Evolutionary conservation across 2,797 vertebrate species (phyloP).

Genomic region (Microctenopoma stevenorrisi): DNA sequence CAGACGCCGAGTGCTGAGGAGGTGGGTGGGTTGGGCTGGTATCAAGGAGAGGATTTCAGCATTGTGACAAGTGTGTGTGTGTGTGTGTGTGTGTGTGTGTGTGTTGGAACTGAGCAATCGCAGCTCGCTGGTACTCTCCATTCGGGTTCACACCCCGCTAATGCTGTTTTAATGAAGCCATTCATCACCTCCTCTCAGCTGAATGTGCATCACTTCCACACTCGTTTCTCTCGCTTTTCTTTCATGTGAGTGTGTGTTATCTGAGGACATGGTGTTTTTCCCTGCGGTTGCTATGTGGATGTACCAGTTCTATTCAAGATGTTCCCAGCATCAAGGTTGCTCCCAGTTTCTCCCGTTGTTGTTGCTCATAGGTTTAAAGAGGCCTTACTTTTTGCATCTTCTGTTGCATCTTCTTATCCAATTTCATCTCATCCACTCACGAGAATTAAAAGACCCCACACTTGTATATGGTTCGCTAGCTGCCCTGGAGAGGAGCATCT

Average conservation of each 20-base stretch:
- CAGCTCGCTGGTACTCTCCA: conserved; percentile 50
- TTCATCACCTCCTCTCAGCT: conserved; percentile 81
- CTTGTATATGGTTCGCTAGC: not conserved
- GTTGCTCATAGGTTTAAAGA: conserved; percentile 32
- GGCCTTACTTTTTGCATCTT: conserved; percentile 33
- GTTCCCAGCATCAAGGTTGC: conserved; percentile 58
- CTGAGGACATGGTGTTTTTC: conserved; percentile 69
- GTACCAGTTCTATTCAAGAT: conserved; percentile 67
- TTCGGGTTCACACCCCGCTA: conserved; percentile 79
- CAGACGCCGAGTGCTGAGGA: not conserved
- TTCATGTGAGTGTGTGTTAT: conserved; percentile 43
- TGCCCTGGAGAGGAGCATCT: conserved; percentile 25
- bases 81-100: conserved; percentile 29
- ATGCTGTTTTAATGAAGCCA: conserved; percentile 88
- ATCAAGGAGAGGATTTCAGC: conserved; percentile 45
- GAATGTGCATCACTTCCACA: conserved; percentile 62
- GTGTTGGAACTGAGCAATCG: conserved; percentile 48
- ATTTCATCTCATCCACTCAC: conserved; percentile 7
- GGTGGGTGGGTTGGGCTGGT: conserved; percentile 10
- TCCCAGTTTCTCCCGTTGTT: conserved; percentile 37
- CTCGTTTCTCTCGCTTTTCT: conserved; percentile 40
- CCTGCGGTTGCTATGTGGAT: conserved; percentile 66
- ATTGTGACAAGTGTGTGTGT: conserved; percentile 36
- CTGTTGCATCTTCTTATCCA: conserved; percentile 47
- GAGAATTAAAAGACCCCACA: conserved; percentile 2